These are phyloP conservation scores for Yponomeuta malinellus DNA, from an alignment of 2,888 invertebrate genomes.

Conservation along the genomic window DNA sequence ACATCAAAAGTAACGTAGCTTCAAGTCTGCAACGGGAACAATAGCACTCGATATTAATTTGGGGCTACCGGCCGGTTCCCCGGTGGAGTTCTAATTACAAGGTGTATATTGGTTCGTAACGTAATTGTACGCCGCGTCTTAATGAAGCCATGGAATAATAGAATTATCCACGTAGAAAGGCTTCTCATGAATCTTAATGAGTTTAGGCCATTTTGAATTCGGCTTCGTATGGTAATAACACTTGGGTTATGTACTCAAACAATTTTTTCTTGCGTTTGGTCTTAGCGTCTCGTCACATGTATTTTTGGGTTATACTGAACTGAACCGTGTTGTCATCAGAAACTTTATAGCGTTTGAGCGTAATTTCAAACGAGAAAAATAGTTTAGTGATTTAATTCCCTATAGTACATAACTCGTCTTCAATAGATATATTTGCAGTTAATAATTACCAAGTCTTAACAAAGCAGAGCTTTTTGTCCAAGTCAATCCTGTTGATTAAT, in stretches of 20 bases:
- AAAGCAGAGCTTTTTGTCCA: not conserved
- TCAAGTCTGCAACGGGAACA: not conserved
- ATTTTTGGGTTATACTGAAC: too few species aligned
- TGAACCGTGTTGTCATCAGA: too few species aligned
- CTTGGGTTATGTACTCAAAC: not conserved
- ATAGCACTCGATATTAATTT: not conserved
- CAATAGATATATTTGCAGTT: not conserved
- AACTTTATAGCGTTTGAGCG: too few species aligned
- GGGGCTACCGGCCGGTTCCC: not conserved
- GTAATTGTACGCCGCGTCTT: not conserved
- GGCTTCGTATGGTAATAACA: not conserved
- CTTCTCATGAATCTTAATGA: not conserved
- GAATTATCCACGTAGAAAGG: not conserved
- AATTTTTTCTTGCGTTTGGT: not conserved
- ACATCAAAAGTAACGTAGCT: not conserved
- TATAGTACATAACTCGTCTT: too few species aligned
- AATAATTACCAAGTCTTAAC: not conserved
- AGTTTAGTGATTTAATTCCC: too few species aligned
- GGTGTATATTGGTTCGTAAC: not conserved
- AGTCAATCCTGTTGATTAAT: conserved; percentile 46
- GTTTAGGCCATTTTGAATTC: not conserved
- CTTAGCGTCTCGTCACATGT: not conserved
- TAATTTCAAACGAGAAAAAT: too few species aligned
- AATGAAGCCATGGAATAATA: not conserved
- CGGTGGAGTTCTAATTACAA: not conserved